A percentile compares a stretch with the other conserved stretches of the same genome.
Conservation (phyloP, 2,888 invertebrate species). For the Pristionchus maxplancki region DNA sequence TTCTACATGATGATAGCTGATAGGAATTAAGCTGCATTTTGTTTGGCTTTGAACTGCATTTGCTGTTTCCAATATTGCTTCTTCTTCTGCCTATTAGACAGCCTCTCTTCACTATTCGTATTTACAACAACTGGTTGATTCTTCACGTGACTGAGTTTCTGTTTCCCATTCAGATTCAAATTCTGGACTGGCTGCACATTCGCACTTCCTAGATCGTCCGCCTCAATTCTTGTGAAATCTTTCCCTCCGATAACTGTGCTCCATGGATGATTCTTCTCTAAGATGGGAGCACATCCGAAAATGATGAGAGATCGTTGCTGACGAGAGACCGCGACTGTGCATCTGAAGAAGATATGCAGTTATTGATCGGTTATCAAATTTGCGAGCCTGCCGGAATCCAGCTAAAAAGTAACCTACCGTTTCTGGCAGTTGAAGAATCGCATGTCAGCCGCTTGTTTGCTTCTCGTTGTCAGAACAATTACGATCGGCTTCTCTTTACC, state of each 20-base stretch:
- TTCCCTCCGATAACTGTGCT: slow-evolving; percentile 5
- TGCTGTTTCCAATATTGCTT: not conserved
- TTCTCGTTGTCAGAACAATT: slow-evolving; percentile 29
- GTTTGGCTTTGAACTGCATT: not conserved
- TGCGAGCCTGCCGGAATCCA: too few species aligned
- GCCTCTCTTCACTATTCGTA: not conserved
- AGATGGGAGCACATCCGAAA: not conserved
- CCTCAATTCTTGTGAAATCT: slow-evolving; percentile 15
- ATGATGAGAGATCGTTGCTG: slow-evolving; percentile 34
- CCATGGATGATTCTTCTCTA: not conserved
- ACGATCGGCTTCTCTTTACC: slow-evolving; percentile 45
- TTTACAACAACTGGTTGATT: not conserved
- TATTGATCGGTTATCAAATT: not conserved
- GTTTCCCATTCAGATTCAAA: not conserved
- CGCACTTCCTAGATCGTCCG: not conserved
- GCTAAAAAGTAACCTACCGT: not conserved
- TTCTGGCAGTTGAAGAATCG: slow-evolving; percentile 43
- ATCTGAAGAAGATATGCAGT: not conserved
- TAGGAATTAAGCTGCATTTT: not conserved
- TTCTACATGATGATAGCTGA: not conserved
- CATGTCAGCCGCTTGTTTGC: slow-evolving; percentile 6
- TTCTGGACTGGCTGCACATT: not conserved
- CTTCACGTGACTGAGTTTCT: not conserved
- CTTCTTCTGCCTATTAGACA: not conserved
- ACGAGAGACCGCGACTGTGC: slow-evolving; percentile 37